Conservation (phyloP, 2,888 invertebrate species). For the Lasioglossum oenotherae region DNA sequence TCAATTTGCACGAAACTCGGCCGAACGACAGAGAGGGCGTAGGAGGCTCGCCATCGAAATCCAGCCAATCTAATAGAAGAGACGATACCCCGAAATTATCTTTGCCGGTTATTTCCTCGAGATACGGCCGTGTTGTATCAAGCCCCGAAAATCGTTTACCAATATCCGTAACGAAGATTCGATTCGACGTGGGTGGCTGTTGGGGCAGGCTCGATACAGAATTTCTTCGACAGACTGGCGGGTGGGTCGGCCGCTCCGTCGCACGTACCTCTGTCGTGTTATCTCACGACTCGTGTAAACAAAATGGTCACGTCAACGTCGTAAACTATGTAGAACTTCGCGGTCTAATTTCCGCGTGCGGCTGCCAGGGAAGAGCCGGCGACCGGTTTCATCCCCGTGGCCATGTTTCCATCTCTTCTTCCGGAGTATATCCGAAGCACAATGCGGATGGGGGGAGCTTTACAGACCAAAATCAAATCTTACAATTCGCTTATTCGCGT, state of each 20-base stretch:
- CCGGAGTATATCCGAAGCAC: neutral
- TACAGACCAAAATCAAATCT: neutral
- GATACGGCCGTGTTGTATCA: slow-evolving; percentile 19
- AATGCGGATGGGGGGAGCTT: neutral
- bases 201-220: slow-evolving; percentile 18
- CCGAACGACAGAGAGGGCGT: neutral
- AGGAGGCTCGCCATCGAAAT: neutral
- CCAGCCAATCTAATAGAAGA: neutral
- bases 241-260: neutral
- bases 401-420: slow-evolving; percentile 23
- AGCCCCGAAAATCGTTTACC: slow-evolving; percentile 52
- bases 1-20: neutral
- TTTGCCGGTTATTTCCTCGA: slow-evolving; percentile 15
- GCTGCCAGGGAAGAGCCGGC: slow-evolving; percentile 16
- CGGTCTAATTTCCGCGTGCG: slow-evolving; percentile 77
- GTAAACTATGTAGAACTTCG: slow-evolving; percentile 74
- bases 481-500: too few species aligned
- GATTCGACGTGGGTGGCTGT: slow-evolving; percentile 18
- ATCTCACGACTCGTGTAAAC: slow-evolving; percentile 68
- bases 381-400: slow-evolving; percentile 4
- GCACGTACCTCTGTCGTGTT: slow-evolving; percentile 24
- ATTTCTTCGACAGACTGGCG: slow-evolving; percentile 33
- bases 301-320: slow-evolving; percentile 76
- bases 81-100: slow-evolving; percentile 19
- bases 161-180: slow-evolving; percentile 46